Percentiles rank a stretch among this genome's conserved stretches.
Conservation (phyloP, 2,797 vertebrate genomes). For the Hydrocynus forskahlii region DNA sequence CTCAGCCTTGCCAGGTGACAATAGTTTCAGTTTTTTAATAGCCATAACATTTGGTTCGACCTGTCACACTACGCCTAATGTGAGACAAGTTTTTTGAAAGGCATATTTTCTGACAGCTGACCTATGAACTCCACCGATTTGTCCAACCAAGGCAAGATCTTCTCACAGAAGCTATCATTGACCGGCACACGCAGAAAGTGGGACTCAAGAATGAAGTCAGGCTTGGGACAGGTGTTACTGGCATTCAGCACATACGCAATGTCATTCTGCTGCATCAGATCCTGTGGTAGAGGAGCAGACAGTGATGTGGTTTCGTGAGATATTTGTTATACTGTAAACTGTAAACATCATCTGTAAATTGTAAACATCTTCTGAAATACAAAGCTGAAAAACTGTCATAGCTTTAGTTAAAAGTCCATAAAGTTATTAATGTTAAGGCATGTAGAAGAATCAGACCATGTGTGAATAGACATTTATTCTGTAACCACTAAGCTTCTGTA, state of each 20-base stretch:
- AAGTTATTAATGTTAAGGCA: not conserved
- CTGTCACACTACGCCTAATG: too few species aligned
- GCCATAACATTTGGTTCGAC: not conserved
- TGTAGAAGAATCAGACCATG: too few species aligned
- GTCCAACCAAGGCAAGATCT: conserved; percentile 96
- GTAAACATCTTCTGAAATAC: too few species aligned
- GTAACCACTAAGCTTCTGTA: not conserved
- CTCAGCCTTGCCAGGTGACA: not conserved
- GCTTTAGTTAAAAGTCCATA: too few species aligned
- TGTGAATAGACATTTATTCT: not conserved
- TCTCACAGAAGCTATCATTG: conserved; percentile 97
- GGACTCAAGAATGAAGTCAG: conserved; percentile 92
- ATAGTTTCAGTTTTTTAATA: not conserved
- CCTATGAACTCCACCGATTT: conserved; percentile 96
- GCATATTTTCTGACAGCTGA: conserved; percentile 63
- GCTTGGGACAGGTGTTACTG: conserved; percentile 95
- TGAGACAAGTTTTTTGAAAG: not conserved
- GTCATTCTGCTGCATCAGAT: conserved; percentile 94
- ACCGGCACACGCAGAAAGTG: conserved; percentile 95
- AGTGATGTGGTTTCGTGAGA: not conserved
- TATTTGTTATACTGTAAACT: not conserved
- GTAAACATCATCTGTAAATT: not conserved
- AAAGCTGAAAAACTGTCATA: too few species aligned
- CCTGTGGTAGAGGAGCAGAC: conserved; percentile 70
- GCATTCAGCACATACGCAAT: conserved; percentile 91